phyloP scores from a whole-genome alignment of 1,140 invertebrate genomes.

The Hypsibius dujardini region DNA sequence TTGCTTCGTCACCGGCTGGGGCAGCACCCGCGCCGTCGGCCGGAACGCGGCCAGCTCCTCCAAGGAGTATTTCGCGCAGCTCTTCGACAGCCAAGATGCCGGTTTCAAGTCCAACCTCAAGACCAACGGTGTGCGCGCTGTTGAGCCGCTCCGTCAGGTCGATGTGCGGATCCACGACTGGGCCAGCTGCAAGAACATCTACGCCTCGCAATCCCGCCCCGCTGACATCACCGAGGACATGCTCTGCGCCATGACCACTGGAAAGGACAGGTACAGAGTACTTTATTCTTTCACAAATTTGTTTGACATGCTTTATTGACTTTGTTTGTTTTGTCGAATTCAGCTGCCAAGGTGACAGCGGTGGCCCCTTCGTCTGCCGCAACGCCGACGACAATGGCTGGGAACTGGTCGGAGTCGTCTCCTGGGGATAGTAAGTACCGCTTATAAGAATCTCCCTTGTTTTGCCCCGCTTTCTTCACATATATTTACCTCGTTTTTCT shows the following conservation, averaged over 20 bases:
- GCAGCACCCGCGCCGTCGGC: not conserved
- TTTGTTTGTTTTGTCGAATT: not conserved
- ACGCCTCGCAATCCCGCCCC: not conserved
- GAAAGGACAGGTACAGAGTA: not conserved
- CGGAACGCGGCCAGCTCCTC: not conserved
- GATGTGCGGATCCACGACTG: not conserved
- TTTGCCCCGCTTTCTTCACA: no score
- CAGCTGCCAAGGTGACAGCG: slow-evolving; percentile 56
- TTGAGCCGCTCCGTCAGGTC: not conserved
- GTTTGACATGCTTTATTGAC: no score
- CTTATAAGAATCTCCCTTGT: not conserved
- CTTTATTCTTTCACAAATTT: no score
- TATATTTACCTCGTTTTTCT: no score
- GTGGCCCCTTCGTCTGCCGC: slow-evolving; percentile 62
- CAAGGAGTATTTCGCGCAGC: not conserved
- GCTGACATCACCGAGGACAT: not conserved
- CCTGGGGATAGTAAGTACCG: slow-evolving; percentile 46
- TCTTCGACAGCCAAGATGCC: not conserved
- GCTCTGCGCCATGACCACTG: not conserved
- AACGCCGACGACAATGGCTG: slow-evolving; percentile 56
- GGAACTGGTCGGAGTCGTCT: slow-evolving; percentile 78
- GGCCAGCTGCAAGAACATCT: not conserved
- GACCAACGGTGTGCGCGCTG: not conserved
- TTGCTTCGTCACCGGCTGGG: not conserved
- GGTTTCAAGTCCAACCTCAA: not conserved